Base-by-base conservation (phyloP, 2,113 vertebrate species). In the Pleuronectes platessa region DNA sequence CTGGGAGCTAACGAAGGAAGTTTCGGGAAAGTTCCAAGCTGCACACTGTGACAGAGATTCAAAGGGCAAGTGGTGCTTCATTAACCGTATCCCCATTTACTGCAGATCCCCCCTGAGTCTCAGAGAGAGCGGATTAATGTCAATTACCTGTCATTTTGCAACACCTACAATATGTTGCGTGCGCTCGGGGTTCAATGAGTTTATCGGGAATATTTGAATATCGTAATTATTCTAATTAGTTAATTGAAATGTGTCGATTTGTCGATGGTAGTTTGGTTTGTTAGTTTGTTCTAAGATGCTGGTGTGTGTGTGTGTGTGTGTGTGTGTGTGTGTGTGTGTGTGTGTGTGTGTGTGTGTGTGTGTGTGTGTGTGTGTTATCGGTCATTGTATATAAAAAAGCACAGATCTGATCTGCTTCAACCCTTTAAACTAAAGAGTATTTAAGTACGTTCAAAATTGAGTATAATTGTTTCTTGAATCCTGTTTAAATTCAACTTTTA, bases 41-140 rank as follows among this genome's bases (percentile, higher is more conserved):
- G 74, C 91, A 89, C 76, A 90, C 83, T 92, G 90, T 76, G 91
- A 78, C 81, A 71, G 88, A 79, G 88, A 85, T 85, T 81, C 85
- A 88, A 90, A 91, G 90, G 91, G 88, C 90, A 93, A 93, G 93
- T 86, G 90, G 84, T 74, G 89, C 86, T 91, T 93, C 90, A 93
- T 93, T 93, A 94, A 90, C 78, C 78, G 83, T 77, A 83, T 91
- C 86, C 83, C 81, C 87, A 66, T 91, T 91, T 78, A 83, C 92
- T 81, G 72, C 71, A 91, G 85, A 88, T 78, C 86, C 89, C 84
- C 86, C 84, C 80, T 58, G 85, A 88, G 85, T 63, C 75, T 88
- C 65, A 81, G 81, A 91, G 83, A 76, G 89, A 88, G 87, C 68
- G 88, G 88, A 91, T 92, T 93, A 88, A 91, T 87, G 83, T 90